Base-by-base conservation (phyloP, 2,797 vertebrate species). In the Prunella strophiata region DNA sequence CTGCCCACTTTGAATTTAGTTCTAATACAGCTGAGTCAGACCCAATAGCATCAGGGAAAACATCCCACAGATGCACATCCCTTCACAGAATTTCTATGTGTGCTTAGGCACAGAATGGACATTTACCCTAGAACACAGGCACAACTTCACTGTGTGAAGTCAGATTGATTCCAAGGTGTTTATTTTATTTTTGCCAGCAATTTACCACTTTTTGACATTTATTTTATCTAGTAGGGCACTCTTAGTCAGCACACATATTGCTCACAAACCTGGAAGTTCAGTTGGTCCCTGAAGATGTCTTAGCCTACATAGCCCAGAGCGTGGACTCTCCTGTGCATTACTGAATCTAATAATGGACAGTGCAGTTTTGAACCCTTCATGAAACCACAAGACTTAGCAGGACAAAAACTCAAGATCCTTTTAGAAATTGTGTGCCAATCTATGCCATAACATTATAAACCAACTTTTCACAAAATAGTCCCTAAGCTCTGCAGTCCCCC, bases 61-160 rank as follows among this genome's bases (percentile, higher is more conserved):
- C 10, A 30, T 34, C 5, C 0, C 13, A 42, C 2, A 25, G 25
- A 48, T 3, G 5, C 3, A 4, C 19, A 42, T 30, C 6, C 8
- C 47, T 62, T 85, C 27, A 19, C 10, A 32, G 22, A 76, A 30
- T 5, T 2, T 2, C 50, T 47, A 5, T 8, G 47, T 30, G 32
- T 62, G 13, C 27, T 80, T 52, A 68, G 54, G 11, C 42, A 75
- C 11, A 52, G 45, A 90, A 84, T 30, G 68, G 48, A 36, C 16
- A 47, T 78, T 38, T 61, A 54, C 3, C 3, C 45, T 34, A 52
- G 50, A 88, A 61, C 66, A 61, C 19, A 36, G 26, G 25, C 20
- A 32, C 25, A 50, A 34, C 50, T 52, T 61, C 4, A 2, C 17
- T 34, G 2, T 30, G 36, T 66, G 63, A 82, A 79, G 14, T 42